Evolutionary conservation across 2,797 vertebrate species (phyloP).

Genomic region (Platalea minor): DNA sequence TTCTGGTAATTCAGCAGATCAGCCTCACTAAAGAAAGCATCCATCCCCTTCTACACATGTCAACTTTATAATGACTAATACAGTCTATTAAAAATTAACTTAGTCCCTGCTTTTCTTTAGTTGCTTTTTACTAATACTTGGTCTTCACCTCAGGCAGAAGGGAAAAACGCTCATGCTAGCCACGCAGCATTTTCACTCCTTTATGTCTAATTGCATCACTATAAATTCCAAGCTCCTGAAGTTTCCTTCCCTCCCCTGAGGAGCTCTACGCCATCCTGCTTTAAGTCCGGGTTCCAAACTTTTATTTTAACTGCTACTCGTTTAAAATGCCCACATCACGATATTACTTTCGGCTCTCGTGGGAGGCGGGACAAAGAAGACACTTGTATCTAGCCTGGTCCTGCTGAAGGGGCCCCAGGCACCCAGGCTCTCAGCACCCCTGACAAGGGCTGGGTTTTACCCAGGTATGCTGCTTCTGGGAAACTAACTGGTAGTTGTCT

Average conservation of each 20-base stretch:
- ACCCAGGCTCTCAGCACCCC: background rate
- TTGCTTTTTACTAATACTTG: background rate
- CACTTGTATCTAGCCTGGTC: background rate
- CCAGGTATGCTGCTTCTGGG: background rate
- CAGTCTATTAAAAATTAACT: background rate
- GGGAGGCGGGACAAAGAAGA: background rate
- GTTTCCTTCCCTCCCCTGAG: background rate
- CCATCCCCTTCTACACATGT: background rate
- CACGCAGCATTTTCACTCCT: background rate
- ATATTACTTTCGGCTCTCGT: background rate
- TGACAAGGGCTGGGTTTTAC: background rate
- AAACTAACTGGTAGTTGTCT: background rate
- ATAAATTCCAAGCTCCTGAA: background rate
- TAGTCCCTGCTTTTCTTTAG: background rate
- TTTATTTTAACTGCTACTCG: background rate
- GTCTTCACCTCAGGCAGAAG: background rate
- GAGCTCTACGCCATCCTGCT: background rate
- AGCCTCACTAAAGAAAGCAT: background rate
- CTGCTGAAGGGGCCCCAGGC: background rate
- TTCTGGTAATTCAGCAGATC: background rate
- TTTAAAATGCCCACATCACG: background rate
- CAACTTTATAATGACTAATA: background rate
- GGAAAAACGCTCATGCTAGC: fast-evolving
- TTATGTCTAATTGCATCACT: background rate
- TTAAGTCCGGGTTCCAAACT: background rate